Base-by-base conservation (phyloP, 1,140 invertebrate species). In the Brachionus angularis region DNA sequence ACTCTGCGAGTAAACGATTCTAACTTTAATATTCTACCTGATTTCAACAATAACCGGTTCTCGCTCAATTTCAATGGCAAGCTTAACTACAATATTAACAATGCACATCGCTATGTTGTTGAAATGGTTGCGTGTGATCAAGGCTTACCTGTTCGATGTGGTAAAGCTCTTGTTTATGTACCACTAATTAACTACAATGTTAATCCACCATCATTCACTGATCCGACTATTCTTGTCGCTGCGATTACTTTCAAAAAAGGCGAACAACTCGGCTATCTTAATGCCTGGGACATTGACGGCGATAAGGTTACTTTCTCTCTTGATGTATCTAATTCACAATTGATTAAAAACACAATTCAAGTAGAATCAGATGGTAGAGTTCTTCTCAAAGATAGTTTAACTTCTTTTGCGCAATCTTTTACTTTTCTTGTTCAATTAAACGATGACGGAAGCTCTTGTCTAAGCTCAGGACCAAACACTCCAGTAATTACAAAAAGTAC, bases 131-230 rank as follows among this genome's bases (percentile, higher is more conserved):
- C 47, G 4, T 67, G 42, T 18, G 62, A 67, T 42, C 5, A 5
- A n/a, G 62, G 62, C 31, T 21, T 67, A 27, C 62, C 62, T 10
- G 36, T 2, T 31, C 62, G 62, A 23, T 67, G 42, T 33, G 62
- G 62, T 31, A 46, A 34, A n/a, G 62, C 62, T 7, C 25, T 67
- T 27, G 62, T 67, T 2, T 67, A 25, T 31, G 47, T 67, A 5
- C 62, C 62, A 3, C 42, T 67, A 10, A 18, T 67, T 16, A 67
- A 67, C 31, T 67, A 67, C 29, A 67, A 67, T 46, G 27, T 67
- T n/a, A 0, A 49, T 14, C 14, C 62, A 21, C 62, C 62, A 5
- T 47, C 42, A 7, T 67, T 16, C 42, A 50, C 42, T 25, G 27
- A 67, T 27, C 62, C 62, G 27, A 34, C 62, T 2, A 46, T 46